Percentiles rank a stretch among this genome's conserved stretches.
Conservation (phyloP, 1,140 invertebrate species). For the Solenopsis fugax region DNA sequence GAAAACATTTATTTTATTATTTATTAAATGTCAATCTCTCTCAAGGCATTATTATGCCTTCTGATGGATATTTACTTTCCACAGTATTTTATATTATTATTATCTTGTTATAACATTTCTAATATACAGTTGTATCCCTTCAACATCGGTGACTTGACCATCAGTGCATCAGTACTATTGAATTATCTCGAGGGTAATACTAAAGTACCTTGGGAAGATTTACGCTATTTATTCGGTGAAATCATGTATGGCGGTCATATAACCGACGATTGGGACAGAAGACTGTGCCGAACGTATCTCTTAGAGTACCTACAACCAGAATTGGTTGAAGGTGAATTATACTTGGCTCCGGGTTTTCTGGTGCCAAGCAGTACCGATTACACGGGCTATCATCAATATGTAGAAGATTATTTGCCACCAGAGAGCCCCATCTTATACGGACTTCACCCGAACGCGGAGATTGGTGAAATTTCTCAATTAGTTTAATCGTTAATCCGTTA, state of each 20-base stretch:
- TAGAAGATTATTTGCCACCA: constrained; percentile 94
- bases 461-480: constrained; percentile 87
- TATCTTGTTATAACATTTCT: not conserved
- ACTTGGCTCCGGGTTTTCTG: constrained; percentile 93
- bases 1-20: not conserved
- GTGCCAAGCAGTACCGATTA: constrained; percentile 96
- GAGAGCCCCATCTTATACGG: constrained; percentile 97
- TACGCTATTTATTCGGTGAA: constrained; percentile 97
- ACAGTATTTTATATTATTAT: not conserved
- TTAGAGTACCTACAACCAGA: constrained; percentile 95
- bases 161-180: constrained; percentile 95
- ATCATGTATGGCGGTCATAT: constrained; percentile 99
- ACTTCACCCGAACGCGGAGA: constrained; percentile 97
- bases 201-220: constrained; percentile 96
- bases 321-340: constrained; percentile 94
- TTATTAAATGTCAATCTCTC: not conserved
- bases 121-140: constrained; percentile 88
- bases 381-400: constrained; percentile 94
- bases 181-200: constrained; percentile 97
- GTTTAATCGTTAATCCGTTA: constrained; percentile 1
- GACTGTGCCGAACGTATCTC: constrained; percentile 95
- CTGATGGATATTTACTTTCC: not conserved
- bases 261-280: constrained; percentile 97
- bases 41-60: not conserved
- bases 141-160: constrained; percentile 95